A percentile compares a stretch with the other conserved stretches of the same genome.
Conservation (phyloP, 2,797 vertebrate genomes). For the Leucoraja ocellata region DNA sequence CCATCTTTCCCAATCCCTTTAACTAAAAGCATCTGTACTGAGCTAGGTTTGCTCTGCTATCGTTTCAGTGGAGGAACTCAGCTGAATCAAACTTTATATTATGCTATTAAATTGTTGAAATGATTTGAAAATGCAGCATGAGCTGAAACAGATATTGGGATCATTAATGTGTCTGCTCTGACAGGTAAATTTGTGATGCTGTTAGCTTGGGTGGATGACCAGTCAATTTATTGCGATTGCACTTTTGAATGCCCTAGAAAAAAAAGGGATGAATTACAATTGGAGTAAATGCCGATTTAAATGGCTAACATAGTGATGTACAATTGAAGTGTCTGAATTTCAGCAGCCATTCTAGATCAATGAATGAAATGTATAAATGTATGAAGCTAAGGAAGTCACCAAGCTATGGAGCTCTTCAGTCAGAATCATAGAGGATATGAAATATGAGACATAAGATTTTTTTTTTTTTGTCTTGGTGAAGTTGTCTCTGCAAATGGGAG, state of each 20-base stretch:
- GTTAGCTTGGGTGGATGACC: background rate
- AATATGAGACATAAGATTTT: background rate
- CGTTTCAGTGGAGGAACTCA: background rate
- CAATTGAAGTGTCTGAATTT: background rate
- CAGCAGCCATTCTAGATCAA: background rate
- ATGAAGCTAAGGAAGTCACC: background rate
- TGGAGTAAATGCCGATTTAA: background rate
- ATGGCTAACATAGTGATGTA: background rate
- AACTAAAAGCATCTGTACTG: background rate
- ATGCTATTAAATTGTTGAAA: background rate
- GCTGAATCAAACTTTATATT: background rate
- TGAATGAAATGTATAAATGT: background rate
- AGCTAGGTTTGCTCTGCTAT: background rate
- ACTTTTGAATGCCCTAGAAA: background rate
- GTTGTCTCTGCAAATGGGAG: background rate
- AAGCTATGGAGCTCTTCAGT: background rate
- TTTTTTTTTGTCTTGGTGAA: background rate
- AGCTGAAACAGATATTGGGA: background rate
- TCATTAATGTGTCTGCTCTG: background rate
- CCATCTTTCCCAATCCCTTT: background rate
- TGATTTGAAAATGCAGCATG: background rate
- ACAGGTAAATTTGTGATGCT: constrained; percentile 1
- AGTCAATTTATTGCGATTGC: background rate
- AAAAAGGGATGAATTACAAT: constrained; percentile 2
- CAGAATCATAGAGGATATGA: background rate